Base-by-base conservation (phyloP, 2,113 vertebrate species). In the Orthonyx spaldingii region DNA sequence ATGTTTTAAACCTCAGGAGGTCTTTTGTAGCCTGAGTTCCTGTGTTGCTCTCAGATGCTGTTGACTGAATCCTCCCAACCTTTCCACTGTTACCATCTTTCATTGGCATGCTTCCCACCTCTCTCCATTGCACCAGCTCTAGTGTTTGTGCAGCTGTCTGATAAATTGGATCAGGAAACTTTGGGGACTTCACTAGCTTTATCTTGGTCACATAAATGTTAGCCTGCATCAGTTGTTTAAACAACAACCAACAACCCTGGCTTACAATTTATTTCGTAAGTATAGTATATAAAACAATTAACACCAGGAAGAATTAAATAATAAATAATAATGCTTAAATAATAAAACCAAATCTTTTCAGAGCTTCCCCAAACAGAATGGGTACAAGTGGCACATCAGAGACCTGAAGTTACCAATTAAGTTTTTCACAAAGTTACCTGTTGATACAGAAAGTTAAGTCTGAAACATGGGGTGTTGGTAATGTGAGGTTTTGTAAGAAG, bases 71-170 rank as follows among this genome's bases (percentile, higher is more conserved):
- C 50, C 39, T 82, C 18, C 14, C 57, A 30, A 3, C 13, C 20
- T 44, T 70, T 52, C n/a, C 37, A 7, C 41, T 65, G 27, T 32
- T 26, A 27, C 50, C 39, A 30, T 28, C 27, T 78, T 44, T 17
- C 23, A 21, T 2, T 18, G 1, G 2, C 6, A 0, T 23, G 60
- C 16, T 65, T 84, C 56, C 44, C 9, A 16, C 3, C 26, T 32
- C 61, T 3, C 10, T 44, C n/a, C 28, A 7, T 5, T 44, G 52
- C 35, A 17, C 26, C 71, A 75, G n/a, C 39, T 39, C 28, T 16
- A 28, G 19, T 65, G 33, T 83, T 91, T 7, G 2, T 39, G 39
- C 56, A 82, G 64, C 52, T 21, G 4, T 35, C 11, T 42, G 47
- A 33, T 44, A 30, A 75, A 59, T 18, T 33, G n/a, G 13, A 77